Base-by-base conservation (phyloP, 2,113 vertebrate genomes). In the Chascanopsetta lugubris region DNA sequence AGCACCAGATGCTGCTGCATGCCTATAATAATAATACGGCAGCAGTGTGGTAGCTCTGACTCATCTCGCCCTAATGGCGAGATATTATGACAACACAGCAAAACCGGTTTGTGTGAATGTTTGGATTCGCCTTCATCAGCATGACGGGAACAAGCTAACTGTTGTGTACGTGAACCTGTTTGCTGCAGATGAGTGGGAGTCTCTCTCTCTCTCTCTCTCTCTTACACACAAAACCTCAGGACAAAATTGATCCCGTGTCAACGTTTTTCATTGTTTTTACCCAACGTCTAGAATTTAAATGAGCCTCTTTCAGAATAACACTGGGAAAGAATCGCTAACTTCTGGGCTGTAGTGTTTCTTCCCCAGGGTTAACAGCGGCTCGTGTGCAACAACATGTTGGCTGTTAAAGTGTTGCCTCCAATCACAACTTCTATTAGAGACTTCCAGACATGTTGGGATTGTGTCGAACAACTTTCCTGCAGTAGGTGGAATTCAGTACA, bases 21-120 rank as follows among this genome's bases (percentile, higher is more conserved):
- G 73, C 59, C 17, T 67, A 43, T 69, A 69, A 74, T 69, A 69
- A 74, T 65, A 68, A 64, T 58, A 36, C 40, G 8, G 11, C 72
- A 38, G 46, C 6, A 7, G 9, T 50, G 36, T 46, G 54, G 55
- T 60, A 65, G 74, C 74, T 56, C 21, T 72, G 68, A 80, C 58
- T 80, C 61, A 82, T 71, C 70, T 72, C 45, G 77, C 79, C 70
- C 75, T 50, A 29, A 82, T 65, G 72, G 69, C 25, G 5, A 69
- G 38, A 75, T 82, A 75, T 85, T 85, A 61, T 83, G 69, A 77
- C 77, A 83, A 80, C 75, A 86, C 69, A 76, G 72, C 63, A 72
- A 68, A 85, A 83, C 69, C 25, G 17, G 77, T 72, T 72, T 76
- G 50, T 18, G 20, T 38, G 2, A 71, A 64, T 47, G 43, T 67